Conservation (phyloP, 2,797 vertebrate species). For the Cuniculus paca region DNA sequence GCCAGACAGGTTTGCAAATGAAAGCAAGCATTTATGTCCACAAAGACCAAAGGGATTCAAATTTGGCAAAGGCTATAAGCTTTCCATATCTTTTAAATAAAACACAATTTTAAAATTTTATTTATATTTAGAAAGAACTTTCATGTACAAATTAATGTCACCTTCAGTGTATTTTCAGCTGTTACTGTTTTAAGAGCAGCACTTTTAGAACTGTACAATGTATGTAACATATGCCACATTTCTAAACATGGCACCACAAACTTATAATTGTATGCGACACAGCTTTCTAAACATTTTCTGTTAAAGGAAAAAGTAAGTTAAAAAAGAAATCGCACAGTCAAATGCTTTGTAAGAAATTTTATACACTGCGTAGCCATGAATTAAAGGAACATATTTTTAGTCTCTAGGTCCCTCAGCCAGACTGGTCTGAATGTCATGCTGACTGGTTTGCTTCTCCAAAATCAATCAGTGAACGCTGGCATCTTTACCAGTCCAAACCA, state of each 20-base stretch:
- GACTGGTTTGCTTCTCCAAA: neutral
- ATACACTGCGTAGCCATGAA: neutral
- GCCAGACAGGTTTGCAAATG: neutral
- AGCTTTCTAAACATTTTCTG: conserved; percentile 48
- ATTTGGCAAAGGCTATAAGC: neutral
- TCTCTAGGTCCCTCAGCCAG: neutral
- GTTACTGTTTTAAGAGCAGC: conserved; percentile 28
- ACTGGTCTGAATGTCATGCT: neutral
- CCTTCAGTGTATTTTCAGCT: neutral
- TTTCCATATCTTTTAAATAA: neutral
- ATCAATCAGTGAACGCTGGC: neutral
- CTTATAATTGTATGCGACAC: neutral
- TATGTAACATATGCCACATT: neutral
- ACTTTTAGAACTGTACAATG: neutral
- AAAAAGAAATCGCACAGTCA: neutral
- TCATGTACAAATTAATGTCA: conserved; percentile 7
- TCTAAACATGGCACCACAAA: conserved; percentile 14
- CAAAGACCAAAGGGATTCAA: neutral
- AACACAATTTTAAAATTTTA: neutral
- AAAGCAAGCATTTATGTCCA: neutral
- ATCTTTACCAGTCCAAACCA: neutral
- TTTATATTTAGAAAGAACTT: conserved; percentile 33
- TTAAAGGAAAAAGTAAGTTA: conserved; percentile 5
- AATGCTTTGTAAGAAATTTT: conserved; percentile 57
- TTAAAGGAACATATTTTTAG: neutral